phyloP scores from a whole-genome alignment of 2,888 invertebrate species.

The Osmoderma eremita region DNA sequence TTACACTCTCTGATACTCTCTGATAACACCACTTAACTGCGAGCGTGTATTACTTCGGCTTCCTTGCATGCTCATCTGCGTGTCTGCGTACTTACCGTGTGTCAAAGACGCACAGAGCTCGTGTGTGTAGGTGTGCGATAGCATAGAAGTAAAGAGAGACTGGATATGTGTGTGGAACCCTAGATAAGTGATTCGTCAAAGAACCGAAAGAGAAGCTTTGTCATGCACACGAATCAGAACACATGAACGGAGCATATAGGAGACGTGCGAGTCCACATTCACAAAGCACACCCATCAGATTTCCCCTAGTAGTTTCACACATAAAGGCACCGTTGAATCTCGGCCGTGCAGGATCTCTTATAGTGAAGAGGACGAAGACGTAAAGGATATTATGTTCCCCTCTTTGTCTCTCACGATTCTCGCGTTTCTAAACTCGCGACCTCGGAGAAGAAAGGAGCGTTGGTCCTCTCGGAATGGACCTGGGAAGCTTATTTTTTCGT shows the following conservation, averaged over 20 bases:
- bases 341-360: too few relatives aligned
- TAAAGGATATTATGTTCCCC: too few relatives aligned
- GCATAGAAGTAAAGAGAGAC: too few relatives aligned
- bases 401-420: too few relatives aligned
- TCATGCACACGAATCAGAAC: constrained; percentile 8
- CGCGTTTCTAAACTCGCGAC: too few relatives aligned
- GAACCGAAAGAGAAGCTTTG: constrained; percentile 28
- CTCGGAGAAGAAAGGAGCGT: too few relatives aligned
- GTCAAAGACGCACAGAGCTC: too few relatives aligned
- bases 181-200: constrained; percentile 27
- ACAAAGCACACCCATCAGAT: too few relatives aligned
- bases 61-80: background rate
- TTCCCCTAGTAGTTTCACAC: background rate
- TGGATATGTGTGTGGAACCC: constrained; percentile 11
- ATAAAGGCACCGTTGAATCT: too few relatives aligned
- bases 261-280: background rate
- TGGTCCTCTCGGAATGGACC: too few relatives aligned
- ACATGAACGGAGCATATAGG: background rate
- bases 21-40: constrained; percentile 38
- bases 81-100: too few relatives aligned
- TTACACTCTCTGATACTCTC: constrained; percentile 28
- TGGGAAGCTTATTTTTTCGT: constrained; percentile 53
- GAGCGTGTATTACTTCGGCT: background rate
- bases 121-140: constrained; percentile 1
- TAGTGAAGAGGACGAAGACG: too few relatives aligned